Percentiles rank a stretch among this genome's conserved stretches.
phyloP scores from a whole-genome alignment of 2,113 vertebrate genomes.

The Muntiacus muntjak region DNA sequence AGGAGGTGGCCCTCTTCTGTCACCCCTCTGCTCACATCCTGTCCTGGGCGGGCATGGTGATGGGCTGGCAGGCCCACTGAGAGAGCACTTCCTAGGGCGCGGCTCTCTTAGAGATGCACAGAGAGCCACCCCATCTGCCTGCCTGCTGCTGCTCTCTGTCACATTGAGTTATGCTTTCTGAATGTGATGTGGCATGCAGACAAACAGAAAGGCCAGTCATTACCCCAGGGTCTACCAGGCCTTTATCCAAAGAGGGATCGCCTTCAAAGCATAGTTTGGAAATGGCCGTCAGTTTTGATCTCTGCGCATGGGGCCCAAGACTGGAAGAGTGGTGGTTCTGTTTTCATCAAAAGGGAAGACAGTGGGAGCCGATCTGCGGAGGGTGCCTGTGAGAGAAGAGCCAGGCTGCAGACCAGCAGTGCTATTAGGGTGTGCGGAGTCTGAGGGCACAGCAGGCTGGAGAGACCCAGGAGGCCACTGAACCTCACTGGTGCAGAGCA shows the following conservation, averaged over 20 bases:
- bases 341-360: not conserved
- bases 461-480: not conserved
- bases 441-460: not conserved
- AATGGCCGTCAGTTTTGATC: not conserved
- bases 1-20: not conserved
- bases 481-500: not conserved
- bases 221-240: not conserved
- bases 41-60: not conserved
- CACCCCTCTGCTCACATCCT: not conserved
- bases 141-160: slow-evolving; percentile 34
- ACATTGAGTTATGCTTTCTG: slow-evolving; percentile 44
- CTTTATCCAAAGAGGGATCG: slow-evolving; percentile 29
- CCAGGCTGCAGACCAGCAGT: not conserved
- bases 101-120: not conserved
- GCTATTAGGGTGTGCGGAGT: not conserved
- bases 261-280: not conserved
- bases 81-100: not conserved
- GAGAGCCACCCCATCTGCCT: not conserved
- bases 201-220: not conserved
- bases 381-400: not conserved
- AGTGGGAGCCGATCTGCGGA: not conserved
- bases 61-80: not conserved
- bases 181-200: slow-evolving; percentile 26
- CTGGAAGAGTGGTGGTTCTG: not conserved
- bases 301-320: rapidly evolving